Conservation (phyloP, 2,113 vertebrate species). For the Mobula hypostoma region DNA sequence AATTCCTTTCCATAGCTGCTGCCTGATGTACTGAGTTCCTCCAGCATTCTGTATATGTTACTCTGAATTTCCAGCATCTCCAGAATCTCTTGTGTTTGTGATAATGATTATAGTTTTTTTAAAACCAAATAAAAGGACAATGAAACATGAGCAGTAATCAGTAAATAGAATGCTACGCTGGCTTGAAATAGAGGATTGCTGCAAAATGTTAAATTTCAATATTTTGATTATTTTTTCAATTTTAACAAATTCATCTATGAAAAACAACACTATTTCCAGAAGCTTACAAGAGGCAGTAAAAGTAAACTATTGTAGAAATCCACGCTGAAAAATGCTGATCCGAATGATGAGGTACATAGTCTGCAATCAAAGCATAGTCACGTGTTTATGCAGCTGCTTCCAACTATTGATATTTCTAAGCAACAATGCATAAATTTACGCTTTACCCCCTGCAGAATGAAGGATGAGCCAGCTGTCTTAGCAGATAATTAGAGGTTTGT, state of each 20-base stretch:
- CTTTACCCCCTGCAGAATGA: conserved; percentile 20
- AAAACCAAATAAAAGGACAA: background rate
- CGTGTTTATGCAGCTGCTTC: conserved; percentile 1
- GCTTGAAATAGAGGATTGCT: background rate
- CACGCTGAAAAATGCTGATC: background rate
- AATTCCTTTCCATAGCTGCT: no score
- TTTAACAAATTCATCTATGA: background rate
- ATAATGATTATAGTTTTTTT: background rate
- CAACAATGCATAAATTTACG: conserved; percentile 20
- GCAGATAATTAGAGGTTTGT: background rate
- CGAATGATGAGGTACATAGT: background rate
- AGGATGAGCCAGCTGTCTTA: conserved; percentile 3
- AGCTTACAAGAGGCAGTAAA: background rate
- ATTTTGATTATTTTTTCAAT: background rate
- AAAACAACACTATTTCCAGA: background rate
- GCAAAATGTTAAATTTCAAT: background rate
- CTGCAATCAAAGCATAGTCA: background rate
- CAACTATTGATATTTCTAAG: conserved; percentile 18
- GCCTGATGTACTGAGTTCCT: no score
- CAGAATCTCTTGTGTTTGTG: no score
- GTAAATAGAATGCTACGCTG: background rate
- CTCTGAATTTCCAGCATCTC: no score
- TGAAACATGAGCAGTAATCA: background rate
- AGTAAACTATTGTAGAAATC: background rate
- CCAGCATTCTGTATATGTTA: no score